Evolutionary conservation across 2,888 invertebrate species (phyloP), one percentile per base, ranked within the genome.

Genomic region (Furcula furcula): DNA sequence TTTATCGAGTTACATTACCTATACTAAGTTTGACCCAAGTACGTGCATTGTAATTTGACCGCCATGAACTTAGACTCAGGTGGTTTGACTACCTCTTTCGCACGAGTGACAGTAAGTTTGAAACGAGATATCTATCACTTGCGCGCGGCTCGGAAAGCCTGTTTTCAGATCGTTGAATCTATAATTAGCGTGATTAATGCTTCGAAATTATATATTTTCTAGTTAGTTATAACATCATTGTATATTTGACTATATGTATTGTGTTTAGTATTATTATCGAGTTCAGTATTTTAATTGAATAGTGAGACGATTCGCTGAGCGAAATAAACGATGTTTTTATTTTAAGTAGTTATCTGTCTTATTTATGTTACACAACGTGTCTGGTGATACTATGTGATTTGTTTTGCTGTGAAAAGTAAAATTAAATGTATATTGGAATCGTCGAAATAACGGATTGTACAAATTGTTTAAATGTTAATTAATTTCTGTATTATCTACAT

Each of bases 351-450:
- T 65, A 55, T 53, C 52, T 37, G 56, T 69, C 18, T 13, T 63
- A 37, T 59, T 58, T 57, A 66, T 71, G 59, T 68, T 67, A 59
- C 55, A 61, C 65, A 55, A 62, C 50, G 76, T 84, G 78, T 81
- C 71, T 55, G 47, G 63, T 63, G 79, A 81, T 83, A 84, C 81
- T 45, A 71, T 76, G 86, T 87, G 86, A 86, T 87, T 51, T 80
- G 65, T 67, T 70, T 83, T 83, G 84, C 85, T 87, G 86, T 87
- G 86, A 86, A 77, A 47, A 36, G 86, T 87, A 86, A 86, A 77
- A 47, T 34, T 7, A 11, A 20, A 66, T 71, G 44, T 74, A 59
- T 68, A 40, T 39, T 43, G 43, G 35, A 40, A 46, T 34, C 34
- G 18, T 18, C 26, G 16, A 52, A 50, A 53, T 60, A 53, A 55